These are phyloP conservation scores for Apomyelois bistriatella DNA, from an alignment of 2,888 invertebrate species.

Conservation along the genomic window DNA sequence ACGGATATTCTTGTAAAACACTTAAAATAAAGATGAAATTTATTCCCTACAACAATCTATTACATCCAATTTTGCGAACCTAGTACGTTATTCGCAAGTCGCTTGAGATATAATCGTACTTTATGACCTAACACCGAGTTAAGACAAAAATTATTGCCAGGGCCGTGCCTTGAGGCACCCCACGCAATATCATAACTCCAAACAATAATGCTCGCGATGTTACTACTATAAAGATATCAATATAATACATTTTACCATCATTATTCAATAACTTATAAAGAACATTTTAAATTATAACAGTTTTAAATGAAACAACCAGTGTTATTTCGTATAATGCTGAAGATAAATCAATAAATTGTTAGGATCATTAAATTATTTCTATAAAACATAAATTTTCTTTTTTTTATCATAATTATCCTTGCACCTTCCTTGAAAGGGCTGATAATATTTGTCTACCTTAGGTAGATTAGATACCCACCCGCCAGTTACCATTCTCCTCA, in stretches of 20 bases:
- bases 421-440: conserved; percentile 16
- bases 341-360: too few species aligned
- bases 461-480: conserved; percentile 79
- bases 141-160: conserved; percentile 74
- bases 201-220: conserved; percentile 70
- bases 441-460: conserved; percentile 30
- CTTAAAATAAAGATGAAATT: conserved; percentile 53
- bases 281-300: too few species aligned
- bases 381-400: not conserved
- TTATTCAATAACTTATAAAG: not conserved
- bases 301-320: not conserved
- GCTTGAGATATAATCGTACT: conserved; percentile 73
- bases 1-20: conserved; percentile 33
- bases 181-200: conserved; percentile 62
- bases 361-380: not conserved
- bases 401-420: not conserved
- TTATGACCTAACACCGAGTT: conserved; percentile 78
- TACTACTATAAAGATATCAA: conserved; percentile 52
- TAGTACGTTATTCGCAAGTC: conserved; percentile 66
- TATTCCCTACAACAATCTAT: conserved; percentile 66
- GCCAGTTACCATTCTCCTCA: conserved; percentile 70
- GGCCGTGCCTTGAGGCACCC: conserved; percentile 69
- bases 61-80: conserved; percentile 61
- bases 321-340: not conserved
- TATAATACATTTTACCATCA: conserved; percentile 46